These are phyloP conservation scores for Tychaedon coryphoeus DNA, from an alignment of 2,113 vertebrate genomes.

Conservation along the genomic window DNA sequence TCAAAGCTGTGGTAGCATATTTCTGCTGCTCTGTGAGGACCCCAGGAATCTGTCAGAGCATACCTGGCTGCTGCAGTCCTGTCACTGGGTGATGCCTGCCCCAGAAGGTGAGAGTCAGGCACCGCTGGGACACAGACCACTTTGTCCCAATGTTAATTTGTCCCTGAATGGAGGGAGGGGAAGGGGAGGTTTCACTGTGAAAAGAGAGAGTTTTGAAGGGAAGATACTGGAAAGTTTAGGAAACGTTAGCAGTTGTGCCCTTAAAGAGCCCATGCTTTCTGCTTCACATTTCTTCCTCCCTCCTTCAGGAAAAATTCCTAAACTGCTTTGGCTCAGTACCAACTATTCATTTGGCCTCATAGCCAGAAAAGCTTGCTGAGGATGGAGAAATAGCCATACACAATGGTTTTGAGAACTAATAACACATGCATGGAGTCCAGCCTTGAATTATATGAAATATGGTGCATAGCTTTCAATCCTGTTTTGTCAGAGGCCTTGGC, in stretches of 20 bases:
- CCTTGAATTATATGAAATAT: constrained; percentile 41
- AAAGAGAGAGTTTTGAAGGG: not conserved
- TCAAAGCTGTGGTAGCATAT: constrained; percentile 46
- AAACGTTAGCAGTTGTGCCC: not conserved
- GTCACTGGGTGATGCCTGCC: not conserved
- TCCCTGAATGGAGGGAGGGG: not conserved
- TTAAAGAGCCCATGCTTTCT: not conserved
- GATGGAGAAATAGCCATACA: constrained; percentile 13
- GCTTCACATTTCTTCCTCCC: not conserved
- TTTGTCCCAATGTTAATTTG: not conserved
- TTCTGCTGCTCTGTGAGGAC: constrained; percentile 30
- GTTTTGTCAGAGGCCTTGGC: constrained; percentile 20
- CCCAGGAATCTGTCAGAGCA: constrained; percentile 33
- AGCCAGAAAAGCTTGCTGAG: constrained; percentile 28
- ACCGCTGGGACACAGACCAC: not conserved
- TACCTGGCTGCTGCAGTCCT: not conserved
- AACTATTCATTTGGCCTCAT: constrained; percentile 23
- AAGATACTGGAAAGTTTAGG: not conserved
- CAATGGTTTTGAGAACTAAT: constrained; percentile 37
- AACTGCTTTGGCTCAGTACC: constrained; percentile 21
- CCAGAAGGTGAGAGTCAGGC: not conserved
- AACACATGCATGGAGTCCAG: not conserved
- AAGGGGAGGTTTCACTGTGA: not conserved
- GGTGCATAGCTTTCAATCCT: not conserved
- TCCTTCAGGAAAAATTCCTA: constrained; percentile 42